A percentile compares a stretch with the other conserved stretches of the same genome.
Evolutionary conservation across 2,113 vertebrate species (phyloP).

Genomic region (Semicossyphus pulcher): DNA sequence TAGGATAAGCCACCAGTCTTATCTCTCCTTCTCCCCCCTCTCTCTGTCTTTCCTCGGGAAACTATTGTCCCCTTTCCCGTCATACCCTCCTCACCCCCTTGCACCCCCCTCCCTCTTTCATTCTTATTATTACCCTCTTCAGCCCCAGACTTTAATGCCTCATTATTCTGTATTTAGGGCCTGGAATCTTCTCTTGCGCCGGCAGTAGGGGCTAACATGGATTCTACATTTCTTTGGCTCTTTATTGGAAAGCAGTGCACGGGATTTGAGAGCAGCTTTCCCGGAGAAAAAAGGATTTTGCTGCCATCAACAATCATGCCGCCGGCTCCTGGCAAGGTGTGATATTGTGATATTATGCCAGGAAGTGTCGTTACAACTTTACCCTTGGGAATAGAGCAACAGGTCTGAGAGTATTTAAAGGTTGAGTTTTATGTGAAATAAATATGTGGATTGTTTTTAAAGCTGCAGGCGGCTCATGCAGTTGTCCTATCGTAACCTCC

Average conservation of each 20-base stretch:
- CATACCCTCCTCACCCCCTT: conserved; percentile 16
- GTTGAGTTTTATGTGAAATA: background rate
- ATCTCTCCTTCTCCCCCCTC: conserved; percentile 56
- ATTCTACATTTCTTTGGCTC: conserved; percentile 51
- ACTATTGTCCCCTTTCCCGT: conserved; percentile 67
- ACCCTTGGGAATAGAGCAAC: conserved; percentile 26
- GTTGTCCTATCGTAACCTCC: background rate
- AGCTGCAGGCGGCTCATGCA: background rate
- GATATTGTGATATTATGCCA: conserved; percentile 49
- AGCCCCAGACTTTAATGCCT: conserved; percentile 65
- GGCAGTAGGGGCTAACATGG: conserved; percentile 52
- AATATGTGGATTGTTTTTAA: conserved; percentile 1
- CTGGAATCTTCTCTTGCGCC: conserved; percentile 47
- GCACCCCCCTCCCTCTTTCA: conserved; percentile 16
- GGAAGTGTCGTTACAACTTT: conserved; percentile 19
- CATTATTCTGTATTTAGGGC: conserved; percentile 72
- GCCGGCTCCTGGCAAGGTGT: conserved; percentile 31
- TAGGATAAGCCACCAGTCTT: conserved; percentile 76
- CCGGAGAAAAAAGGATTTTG: conserved; percentile 38
- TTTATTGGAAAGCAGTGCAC: conserved; percentile 54
- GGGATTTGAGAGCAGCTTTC: conserved; percentile 59
- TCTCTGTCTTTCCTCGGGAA: conserved; percentile 62
- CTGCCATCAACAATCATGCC: conserved; percentile 35
- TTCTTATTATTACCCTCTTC: conserved; percentile 63
- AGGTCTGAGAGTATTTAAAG: conserved; percentile 28